phyloP scores from a whole-genome alignment of 2,797 vertebrate genomes.

The Capromys pilorides region DNA sequence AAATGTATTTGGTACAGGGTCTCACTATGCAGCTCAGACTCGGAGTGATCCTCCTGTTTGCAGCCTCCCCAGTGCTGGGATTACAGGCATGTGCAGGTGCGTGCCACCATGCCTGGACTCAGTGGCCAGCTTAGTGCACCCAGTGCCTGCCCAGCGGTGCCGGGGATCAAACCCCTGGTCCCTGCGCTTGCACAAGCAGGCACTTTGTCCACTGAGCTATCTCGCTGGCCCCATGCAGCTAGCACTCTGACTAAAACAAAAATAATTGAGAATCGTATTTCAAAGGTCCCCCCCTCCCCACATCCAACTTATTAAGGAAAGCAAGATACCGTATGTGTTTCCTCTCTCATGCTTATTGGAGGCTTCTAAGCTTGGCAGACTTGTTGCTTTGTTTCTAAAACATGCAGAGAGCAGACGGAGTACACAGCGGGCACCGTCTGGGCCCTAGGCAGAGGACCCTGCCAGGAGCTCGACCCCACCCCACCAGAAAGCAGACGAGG shows the following conservation, averaged over 20 bases:
- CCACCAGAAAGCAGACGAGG: slow-evolving; percentile 32
- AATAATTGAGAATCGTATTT: slow-evolving; percentile 36
- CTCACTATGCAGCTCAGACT: no score
- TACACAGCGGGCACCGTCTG: neutral
- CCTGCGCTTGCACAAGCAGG: no score
- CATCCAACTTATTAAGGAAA: slow-evolving; percentile 34
- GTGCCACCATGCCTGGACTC: no score
- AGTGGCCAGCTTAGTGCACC: no score
- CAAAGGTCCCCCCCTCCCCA: neutral
- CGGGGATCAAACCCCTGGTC: no score
- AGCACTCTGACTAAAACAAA: slow-evolving; percentile 59
- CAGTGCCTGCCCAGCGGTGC: no score
- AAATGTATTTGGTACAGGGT: no score
- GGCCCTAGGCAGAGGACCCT: neutral
- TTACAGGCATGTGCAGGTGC: no score
- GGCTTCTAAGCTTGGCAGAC: slow-evolving; percentile 37
- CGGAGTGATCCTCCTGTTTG: no score
- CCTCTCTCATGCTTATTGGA: slow-evolving; percentile 68
- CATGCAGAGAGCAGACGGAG: slow-evolving; percentile 69
- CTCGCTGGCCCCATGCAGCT: neutral
- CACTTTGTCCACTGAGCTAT: no score
- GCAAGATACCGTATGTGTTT: slow-evolving; percentile 8
- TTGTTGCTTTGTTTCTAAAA: slow-evolving; percentile 62
- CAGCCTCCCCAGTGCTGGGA: no score
- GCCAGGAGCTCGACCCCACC: slow-evolving; percentile 54